Evolutionary conservation across 2,888 invertebrate species (phyloP).

Genomic region (Galeopsomyia nigrocyanea): DNA sequence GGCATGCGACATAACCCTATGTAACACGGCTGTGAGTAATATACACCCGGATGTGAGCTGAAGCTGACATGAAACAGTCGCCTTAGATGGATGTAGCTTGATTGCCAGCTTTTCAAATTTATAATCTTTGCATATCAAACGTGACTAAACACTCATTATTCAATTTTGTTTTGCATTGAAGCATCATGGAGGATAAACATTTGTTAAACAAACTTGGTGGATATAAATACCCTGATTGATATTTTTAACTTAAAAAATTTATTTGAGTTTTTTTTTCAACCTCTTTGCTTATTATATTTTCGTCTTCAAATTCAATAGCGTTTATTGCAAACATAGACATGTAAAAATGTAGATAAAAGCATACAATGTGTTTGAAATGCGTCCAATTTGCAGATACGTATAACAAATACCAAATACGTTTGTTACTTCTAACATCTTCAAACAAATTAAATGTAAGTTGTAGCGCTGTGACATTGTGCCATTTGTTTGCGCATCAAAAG

Average conservation of each 20-base stretch:
- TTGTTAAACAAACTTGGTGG: neutral
- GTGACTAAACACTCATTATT: conserved; percentile 1
- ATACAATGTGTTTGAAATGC: conserved; percentile 38
- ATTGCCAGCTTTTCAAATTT: conserved; percentile 31
- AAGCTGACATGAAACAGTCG: conserved; percentile 48
- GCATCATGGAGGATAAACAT: no score
- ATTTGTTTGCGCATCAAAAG: conserved; percentile 43
- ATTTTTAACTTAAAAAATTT: conserved; percentile 14
- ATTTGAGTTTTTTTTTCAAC: neutral
- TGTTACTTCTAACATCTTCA: conserved; percentile 46
- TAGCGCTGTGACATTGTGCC: conserved; percentile 39
- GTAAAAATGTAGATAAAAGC: conserved; percentile 25
- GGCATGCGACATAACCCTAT: conserved; percentile 60
- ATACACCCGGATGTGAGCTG: conserved; percentile 52
- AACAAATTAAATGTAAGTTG: conserved; percentile 45
- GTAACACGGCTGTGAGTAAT: conserved; percentile 60
- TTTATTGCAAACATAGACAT: conserved; percentile 21
- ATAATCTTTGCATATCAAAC: conserved; percentile 11
- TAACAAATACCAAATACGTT: conserved; percentile 46
- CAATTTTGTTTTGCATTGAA: conserved; percentile 17
- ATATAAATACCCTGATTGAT: neutral
- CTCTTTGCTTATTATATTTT: no score
- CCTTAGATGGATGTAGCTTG: conserved; percentile 47
- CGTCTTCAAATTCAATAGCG: no score
- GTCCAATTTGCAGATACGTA: conserved; percentile 45